phyloP scores from a whole-genome alignment of 2,888 invertebrate genomes.

The Leucozona laternaria region DNA sequence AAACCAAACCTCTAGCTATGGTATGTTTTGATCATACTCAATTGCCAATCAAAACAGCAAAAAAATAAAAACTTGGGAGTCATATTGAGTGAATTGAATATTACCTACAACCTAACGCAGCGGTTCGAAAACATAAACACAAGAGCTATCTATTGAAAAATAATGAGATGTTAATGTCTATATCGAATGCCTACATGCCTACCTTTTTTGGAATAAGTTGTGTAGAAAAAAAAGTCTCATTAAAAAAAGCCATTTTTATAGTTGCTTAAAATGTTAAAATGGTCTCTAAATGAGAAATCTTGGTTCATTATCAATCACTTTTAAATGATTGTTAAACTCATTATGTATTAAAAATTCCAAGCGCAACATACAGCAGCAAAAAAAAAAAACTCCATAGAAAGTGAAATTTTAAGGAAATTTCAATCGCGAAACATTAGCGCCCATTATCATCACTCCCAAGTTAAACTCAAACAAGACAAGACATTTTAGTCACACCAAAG shows the following conservation, averaged over 20 bases:
- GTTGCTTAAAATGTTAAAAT: not conserved
- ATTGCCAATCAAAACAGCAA: no score
- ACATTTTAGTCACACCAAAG: no score
- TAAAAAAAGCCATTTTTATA: not conserved
- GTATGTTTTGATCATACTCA: no score
- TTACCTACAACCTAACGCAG: no score
- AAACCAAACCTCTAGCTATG: no score
- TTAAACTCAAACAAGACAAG: slow-evolving; percentile 11
- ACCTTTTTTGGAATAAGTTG: not conserved
- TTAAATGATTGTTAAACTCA: not conserved
- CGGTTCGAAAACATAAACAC: no score
- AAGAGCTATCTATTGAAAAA: not conserved
- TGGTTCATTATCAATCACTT: slow-evolving; percentile 39
- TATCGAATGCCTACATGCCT: no score
- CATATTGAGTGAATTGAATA: no score
- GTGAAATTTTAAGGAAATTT: slow-evolving; percentile 64
- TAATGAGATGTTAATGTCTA: slow-evolving; percentile 7
- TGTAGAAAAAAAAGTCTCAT: slow-evolving; percentile 30
- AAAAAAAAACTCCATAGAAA: slow-evolving; percentile 44
- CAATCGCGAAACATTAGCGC: slow-evolving; percentile 45
- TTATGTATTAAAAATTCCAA: slow-evolving; percentile 8
- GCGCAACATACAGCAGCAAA: not conserved
- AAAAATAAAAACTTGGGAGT: no score
- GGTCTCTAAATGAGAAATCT: slow-evolving; percentile 21
- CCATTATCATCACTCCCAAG: slow-evolving; percentile 53